Percentiles rank a stretch among this genome's conserved stretches.
Conservation (phyloP, 2,797 vertebrate genomes). For the Microcaecilia unicolor region DNA sequence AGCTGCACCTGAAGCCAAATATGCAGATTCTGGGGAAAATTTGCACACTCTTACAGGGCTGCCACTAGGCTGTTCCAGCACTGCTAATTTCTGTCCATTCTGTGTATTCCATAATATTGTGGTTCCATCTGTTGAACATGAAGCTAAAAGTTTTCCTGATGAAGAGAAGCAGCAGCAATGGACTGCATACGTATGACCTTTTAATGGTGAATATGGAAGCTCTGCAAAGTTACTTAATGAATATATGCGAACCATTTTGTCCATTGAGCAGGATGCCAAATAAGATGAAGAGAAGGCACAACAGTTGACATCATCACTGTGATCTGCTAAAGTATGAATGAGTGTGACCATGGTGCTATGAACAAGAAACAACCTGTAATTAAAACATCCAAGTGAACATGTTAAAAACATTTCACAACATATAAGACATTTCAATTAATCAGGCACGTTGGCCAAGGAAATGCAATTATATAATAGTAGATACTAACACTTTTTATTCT, state of each 20-base stretch:
- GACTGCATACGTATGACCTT: constrained; percentile 76
- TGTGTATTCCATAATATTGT: constrained; percentile 65
- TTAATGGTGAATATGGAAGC: constrained; percentile 74
- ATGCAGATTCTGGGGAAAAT: constrained; percentile 59
- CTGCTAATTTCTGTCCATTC: constrained; percentile 56
- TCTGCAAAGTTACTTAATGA: constrained; percentile 59
- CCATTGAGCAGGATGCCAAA: constrained; percentile 84
- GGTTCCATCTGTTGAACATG: constrained; percentile 86
- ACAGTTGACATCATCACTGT: constrained; percentile 81
- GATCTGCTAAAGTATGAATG: constrained; percentile 71
- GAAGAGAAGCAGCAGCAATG: constrained; percentile 90
- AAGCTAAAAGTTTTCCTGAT: constrained; percentile 72
- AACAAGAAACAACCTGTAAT: constrained; percentile 36
- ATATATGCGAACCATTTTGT: constrained; percentile 83
- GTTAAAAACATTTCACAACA: too few relatives aligned
- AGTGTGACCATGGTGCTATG: constrained; percentile 69
- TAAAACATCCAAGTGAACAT: constrained; percentile 14
- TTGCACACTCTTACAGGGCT: constrained; percentile 78
- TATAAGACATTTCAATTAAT: too few relatives aligned
- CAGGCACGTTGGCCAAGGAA: too few relatives aligned
- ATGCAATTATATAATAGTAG: too few relatives aligned
- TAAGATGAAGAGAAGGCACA: constrained; percentile 72
- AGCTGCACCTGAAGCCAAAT: constrained; percentile 70
- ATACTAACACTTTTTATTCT: too few relatives aligned
- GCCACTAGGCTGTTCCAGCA: constrained; percentile 70